Percentiles rank a stretch among this genome's conserved stretches.
phyloP scores from a whole-genome alignment of 1,140 invertebrate species.

The Orussus abietinus region DNA sequence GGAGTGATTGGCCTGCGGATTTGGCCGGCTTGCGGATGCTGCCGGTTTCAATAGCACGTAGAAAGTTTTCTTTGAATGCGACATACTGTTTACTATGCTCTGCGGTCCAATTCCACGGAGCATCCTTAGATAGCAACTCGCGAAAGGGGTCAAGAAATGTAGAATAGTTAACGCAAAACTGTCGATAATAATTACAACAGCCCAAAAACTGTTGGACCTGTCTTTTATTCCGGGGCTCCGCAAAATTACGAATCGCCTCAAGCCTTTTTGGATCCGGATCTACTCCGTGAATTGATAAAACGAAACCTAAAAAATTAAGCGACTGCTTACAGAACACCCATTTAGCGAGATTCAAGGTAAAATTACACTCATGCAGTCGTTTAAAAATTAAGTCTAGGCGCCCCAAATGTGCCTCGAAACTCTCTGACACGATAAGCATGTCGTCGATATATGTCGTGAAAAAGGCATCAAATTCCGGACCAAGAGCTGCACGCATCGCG shows the following conservation, averaged over 20 bases:
- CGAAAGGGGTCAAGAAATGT: constrained; percentile 14
- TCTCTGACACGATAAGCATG: too few species aligned
- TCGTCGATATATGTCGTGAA: too few species aligned
- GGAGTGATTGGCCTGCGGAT: too few species aligned
- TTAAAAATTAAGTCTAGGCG: too few species aligned
- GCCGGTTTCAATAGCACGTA: too few species aligned
- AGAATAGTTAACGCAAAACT: constrained; percentile 11
- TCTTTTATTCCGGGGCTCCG: constrained; percentile 13
- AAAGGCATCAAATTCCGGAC: too few species aligned
- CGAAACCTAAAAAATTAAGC: constrained; percentile 14
- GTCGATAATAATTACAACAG: constrained; percentile 20
- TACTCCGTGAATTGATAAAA: constrained; percentile 6
- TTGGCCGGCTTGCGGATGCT: too few species aligned
- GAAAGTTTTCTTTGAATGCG: constrained; percentile 18
- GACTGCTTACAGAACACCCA: constrained; percentile 9
- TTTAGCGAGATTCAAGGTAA: constrained; percentile 11
- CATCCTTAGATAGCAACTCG: constrained; percentile 8
- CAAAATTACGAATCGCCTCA: constrained; percentile 12
- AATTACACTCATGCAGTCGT: constrained; percentile 8
- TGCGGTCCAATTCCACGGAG: constrained; percentile 9
- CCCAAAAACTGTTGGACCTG: constrained; percentile 19
- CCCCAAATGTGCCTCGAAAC: too few species aligned
- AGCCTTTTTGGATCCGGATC: constrained; percentile 12
- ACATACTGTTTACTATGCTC: constrained; percentile 7
- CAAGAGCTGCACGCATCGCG: too few species aligned